Conservation (phyloP, 1,140 invertebrate species). For the Tetramorium parvispinum region DNA sequence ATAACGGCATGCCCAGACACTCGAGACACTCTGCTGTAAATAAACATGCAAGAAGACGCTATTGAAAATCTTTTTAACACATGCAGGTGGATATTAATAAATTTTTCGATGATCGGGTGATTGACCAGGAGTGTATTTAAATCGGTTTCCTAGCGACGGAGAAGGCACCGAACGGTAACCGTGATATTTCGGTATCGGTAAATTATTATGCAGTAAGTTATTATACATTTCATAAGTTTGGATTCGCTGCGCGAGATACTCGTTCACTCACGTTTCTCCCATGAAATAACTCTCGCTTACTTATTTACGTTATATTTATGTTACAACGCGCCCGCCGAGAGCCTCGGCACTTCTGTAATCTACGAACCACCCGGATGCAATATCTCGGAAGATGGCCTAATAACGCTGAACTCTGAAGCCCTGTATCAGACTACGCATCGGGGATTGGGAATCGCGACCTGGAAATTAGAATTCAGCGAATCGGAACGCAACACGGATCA, state of each 20-base stretch:
- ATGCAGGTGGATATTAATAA: neutral
- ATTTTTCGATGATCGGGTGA: neutral
- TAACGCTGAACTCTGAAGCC: neutral
- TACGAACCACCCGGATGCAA: neutral
- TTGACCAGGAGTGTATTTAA: neutral
- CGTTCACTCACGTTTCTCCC: neutral
- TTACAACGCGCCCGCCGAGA: neutral
- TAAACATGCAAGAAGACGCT: neutral
- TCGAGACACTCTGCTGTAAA: neutral
- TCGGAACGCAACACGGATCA: neutral
- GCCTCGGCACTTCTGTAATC: neutral
- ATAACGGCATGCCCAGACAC: no score
- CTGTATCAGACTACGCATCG: neutral
- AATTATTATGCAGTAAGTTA: neutral
- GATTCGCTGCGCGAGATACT: neutral
- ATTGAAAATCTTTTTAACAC: neutral
- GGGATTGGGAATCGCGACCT: neutral
- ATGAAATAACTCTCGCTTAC: neutral
- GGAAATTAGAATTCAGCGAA: neutral
- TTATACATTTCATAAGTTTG: neutral
- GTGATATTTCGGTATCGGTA: neutral
- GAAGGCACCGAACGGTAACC: neutral
- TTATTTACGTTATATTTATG: neutral
- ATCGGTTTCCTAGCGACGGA: neutral
- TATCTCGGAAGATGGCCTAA: neutral